phyloP scores from a whole-genome alignment of 1,140 invertebrate genomes.

The Tetranychus cinnabarinus region DNA sequence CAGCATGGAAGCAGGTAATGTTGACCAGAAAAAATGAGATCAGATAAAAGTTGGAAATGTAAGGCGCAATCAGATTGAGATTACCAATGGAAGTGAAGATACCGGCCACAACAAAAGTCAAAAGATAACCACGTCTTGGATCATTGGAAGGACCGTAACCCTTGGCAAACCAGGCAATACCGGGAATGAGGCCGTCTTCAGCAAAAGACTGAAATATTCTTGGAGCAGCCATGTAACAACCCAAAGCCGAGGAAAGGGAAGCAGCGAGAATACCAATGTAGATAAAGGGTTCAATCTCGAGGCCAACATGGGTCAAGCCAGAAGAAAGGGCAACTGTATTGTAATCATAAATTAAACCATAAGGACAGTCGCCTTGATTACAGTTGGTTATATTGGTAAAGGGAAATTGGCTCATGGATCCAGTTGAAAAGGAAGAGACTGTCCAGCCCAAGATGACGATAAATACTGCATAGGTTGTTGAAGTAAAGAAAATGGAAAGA shows the following conservation, averaged over 20 bases:
- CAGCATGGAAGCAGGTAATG: constrained; percentile 82
- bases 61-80: constrained; percentile 64
- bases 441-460: constrained; percentile 46
- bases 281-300: constrained; percentile 23
- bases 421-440: constrained; percentile 51
- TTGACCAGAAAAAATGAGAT: constrained; percentile 91
- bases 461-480: constrained; percentile 56
- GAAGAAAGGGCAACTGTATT: constrained; percentile 28
- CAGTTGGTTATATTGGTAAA: neutral
- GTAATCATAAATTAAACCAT: constrained; percentile 4
- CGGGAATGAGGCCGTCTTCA: constrained; percentile 79
- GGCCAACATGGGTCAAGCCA: constrained; percentile 17
- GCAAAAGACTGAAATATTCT: constrained; percentile 39
- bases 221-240: constrained; percentile 33
- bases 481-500: constrained; percentile 58
- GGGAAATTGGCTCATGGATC: constrained; percentile 32
- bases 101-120: constrained; percentile 69
- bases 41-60: constrained; percentile 95
- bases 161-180: constrained; percentile 73
- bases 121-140: constrained; percentile 69
- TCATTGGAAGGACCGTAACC: constrained; percentile 80
- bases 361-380: neutral
- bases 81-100: constrained; percentile 63
- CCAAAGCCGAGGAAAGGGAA: constrained; percentile 33
- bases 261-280: constrained; percentile 35